Evolutionary conservation across 2,888 invertebrate genomes (phyloP).

Genomic region (Pandemis cinnamomeana): DNA sequence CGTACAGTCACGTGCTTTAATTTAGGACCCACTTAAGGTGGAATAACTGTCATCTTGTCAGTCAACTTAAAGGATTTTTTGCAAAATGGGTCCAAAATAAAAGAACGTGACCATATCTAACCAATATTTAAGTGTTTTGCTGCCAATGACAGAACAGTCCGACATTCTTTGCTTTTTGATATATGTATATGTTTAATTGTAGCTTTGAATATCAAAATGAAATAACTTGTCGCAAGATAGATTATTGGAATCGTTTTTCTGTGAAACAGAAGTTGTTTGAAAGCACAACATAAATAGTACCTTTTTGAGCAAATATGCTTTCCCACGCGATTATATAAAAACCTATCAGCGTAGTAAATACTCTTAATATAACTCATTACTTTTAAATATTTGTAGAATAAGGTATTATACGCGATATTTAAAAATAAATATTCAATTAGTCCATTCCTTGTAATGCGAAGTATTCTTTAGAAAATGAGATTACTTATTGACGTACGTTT

Average conservation of each 20-base stretch:
- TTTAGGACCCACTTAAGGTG: too few species aligned
- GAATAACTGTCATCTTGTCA: too few species aligned
- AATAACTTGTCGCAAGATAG: conserved; percentile 8
- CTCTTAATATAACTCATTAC: conserved; percentile 19
- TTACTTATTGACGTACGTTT: conserved; percentile 10
- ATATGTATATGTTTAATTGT: background rate
- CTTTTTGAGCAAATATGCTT: conserved; percentile 38
- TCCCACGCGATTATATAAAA: conserved; percentile 30
- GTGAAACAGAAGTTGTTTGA: background rate
- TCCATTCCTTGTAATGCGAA: conserved; percentile 25
- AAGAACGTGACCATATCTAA: too few species aligned
- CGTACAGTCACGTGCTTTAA: too few species aligned
- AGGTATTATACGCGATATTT: conserved; percentile 19
- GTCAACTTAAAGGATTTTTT: too few species aligned
- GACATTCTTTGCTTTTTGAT: too few species aligned
- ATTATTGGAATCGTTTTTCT: background rate
- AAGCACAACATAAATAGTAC: conserved; percentile 42
- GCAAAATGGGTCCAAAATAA: too few species aligned
- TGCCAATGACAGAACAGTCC: too few species aligned
- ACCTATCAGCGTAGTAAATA: conserved; percentile 21
- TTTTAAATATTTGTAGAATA: conserved; percentile 6
- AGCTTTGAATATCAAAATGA: background rate
- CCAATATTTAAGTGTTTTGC: too few species aligned
- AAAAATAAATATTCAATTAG: conserved; percentile 24
- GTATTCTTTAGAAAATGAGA: conserved; percentile 33